Conservation (phyloP, 2,113 vertebrate genomes). For the Carollia perspicillata region DNA sequence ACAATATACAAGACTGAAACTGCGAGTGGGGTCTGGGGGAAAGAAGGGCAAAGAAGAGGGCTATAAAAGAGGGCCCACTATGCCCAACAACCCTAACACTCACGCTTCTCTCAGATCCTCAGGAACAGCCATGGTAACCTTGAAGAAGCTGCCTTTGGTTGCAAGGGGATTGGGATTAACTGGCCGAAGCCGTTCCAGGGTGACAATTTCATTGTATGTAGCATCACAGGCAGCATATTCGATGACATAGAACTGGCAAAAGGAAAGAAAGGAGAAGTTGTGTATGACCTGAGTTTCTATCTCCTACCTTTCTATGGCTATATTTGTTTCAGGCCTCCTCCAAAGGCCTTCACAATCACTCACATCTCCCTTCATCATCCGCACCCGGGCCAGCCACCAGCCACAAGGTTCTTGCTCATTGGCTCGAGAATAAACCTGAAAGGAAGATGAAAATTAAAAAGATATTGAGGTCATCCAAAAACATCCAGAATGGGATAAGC, state of each 20-base stretch:
- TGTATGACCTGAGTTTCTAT: background rate
- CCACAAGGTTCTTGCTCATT: slow-evolving; percentile 94
- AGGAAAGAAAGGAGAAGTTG: background rate
- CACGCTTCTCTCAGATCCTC: slow-evolving; percentile 93
- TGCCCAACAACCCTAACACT: slow-evolving; percentile 67
- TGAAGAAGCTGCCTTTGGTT: slow-evolving; percentile 89
- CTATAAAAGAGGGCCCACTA: background rate
- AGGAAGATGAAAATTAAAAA: slow-evolving; percentile 8
- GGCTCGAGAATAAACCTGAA: slow-evolving; percentile 91
- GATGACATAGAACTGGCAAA: slow-evolving; percentile 91
- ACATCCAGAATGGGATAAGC: background rate
- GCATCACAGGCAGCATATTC: slow-evolving; percentile 93
- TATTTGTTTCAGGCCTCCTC: background rate
- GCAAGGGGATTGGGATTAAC: slow-evolving; percentile 92
- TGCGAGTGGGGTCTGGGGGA: background rate
- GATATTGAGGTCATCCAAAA: background rate
- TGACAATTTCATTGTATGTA: slow-evolving; percentile 95
- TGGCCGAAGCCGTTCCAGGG: slow-evolving; percentile 90
- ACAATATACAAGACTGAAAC: background rate
- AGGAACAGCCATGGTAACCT: slow-evolving; percentile 88
- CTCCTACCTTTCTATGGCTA: background rate
- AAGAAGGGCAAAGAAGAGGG: background rate
- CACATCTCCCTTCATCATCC: slow-evolving; percentile 96
- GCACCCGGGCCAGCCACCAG: slow-evolving; percentile 93
- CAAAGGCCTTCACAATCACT: slow-evolving; percentile 70